Evolutionary conservation across 2,113 vertebrate genomes (phyloP).

Genomic region (Dipodomys merriami): DNA sequence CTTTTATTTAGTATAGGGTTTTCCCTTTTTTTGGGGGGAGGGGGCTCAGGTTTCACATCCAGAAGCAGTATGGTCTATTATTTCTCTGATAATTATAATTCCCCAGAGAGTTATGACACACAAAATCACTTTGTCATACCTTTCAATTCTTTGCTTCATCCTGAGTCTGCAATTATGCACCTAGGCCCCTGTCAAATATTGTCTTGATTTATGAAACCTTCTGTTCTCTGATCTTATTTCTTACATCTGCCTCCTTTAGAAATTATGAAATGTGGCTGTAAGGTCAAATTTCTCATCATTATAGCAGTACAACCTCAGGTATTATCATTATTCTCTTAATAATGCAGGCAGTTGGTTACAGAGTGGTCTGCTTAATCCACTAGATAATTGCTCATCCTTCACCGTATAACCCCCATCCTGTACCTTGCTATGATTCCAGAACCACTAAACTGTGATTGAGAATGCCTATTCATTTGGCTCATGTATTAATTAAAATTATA

Average conservation of each 20-base stretch:
- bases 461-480: slow-evolving; percentile 54
- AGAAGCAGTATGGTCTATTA: slow-evolving; percentile 54
- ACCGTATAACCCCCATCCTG: not conserved
- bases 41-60: not conserved
- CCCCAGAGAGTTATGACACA: slow-evolving; percentile 54
- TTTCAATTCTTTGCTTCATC: slow-evolving; percentile 62
- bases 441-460: slow-evolving; percentile 21
- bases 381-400: slow-evolving; percentile 59
- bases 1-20: not conserved
- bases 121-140: slow-evolving; percentile 68
- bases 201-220: slow-evolving; percentile 72
- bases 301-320: slow-evolving; percentile 51
- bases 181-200: slow-evolving; percentile 45
- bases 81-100: slow-evolving; percentile 67
- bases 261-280: slow-evolving; percentile 58
- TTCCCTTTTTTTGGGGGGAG: not conserved
- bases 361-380: slow-evolving; percentile 41
- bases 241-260: slow-evolving; percentile 68
- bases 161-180: slow-evolving; percentile 55
- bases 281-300: slow-evolving; percentile 70
- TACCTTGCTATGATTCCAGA: slow-evolving; percentile 51
- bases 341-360: slow-evolving; percentile 50
- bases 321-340: slow-evolving; percentile 66
- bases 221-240: slow-evolving; percentile 69
- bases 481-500: slow-evolving; percentile 69